Evolutionary conservation across 1,140 invertebrate genomes (phyloP).

Genomic region (Aphaenogaster rudis): DNA sequence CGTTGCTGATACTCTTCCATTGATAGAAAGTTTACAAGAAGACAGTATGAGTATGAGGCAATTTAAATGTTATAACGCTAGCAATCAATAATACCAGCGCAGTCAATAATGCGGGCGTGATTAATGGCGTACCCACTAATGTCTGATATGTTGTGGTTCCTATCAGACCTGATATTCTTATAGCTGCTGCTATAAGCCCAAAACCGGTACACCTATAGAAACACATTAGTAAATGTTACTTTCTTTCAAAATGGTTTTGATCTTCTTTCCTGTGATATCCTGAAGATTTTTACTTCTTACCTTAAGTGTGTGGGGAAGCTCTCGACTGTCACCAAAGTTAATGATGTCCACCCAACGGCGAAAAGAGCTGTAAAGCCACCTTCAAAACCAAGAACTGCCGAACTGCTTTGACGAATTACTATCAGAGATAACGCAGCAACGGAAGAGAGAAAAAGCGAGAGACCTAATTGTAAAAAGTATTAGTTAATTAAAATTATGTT

Average conservation of each 20-base stretch:
- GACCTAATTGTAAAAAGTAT: slow-evolving; percentile 67
- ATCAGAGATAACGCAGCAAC: slow-evolving; percentile 79
- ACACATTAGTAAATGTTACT: not conserved
- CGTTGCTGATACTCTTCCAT: not conserved
- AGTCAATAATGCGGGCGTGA: slow-evolving; percentile 81
- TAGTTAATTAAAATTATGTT: not conserved
- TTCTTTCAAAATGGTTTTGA: not conserved
- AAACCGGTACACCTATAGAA: slow-evolving; percentile 82
- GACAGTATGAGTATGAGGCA: slow-evolving; percentile 83
- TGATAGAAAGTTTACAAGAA: slow-evolving; percentile 78
- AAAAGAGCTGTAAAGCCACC: slow-evolving; percentile 82
- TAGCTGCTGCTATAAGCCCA: slow-evolving; percentile 80
- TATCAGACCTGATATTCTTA: slow-evolving; percentile 81
- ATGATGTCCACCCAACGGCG: slow-evolving; percentile 81
- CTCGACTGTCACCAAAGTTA: slow-evolving; percentile 81
- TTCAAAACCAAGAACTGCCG: slow-evolving; percentile 81
- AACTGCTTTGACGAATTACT: slow-evolving; percentile 78
- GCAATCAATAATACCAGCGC: slow-evolving; percentile 79
- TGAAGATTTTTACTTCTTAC: slow-evolving; percentile 59
- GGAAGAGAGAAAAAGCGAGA: slow-evolving; percentile 82
- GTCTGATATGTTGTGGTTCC: slow-evolving; percentile 82
- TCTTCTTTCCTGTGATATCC: not conserved
- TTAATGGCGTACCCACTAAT: slow-evolving; percentile 78
- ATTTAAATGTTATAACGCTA: slow-evolving; percentile 82
- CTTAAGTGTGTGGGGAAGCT: slow-evolving; percentile 83